phyloP scores from a whole-genome alignment of 2,113 vertebrate genomes.

The Okapia johnstoni region DNA sequence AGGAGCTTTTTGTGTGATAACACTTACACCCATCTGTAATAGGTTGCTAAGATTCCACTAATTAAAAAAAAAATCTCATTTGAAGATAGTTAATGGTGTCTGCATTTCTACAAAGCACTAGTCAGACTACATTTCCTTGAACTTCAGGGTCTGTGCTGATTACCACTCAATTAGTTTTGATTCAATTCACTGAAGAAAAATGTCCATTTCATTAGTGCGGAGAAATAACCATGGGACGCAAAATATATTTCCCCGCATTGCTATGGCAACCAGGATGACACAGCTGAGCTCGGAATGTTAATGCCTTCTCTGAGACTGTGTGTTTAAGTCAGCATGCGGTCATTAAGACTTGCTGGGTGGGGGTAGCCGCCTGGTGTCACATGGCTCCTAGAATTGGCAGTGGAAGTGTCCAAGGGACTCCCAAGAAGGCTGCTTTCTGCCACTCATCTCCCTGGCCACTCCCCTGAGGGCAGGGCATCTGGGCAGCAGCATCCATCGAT shows the following conservation, averaged over 20 bases:
- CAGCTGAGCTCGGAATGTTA: constrained; percentile 57
- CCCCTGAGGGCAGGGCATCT: neutral
- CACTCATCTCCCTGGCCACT: neutral
- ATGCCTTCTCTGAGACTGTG: constrained; percentile 49
- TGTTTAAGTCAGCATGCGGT: neutral
- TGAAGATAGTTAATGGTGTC: constrained; percentile 79
- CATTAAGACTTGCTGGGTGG: constrained; percentile 19
- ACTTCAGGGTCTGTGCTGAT: constrained; percentile 75
- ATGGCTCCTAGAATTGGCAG: neutral
- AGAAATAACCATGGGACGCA: constrained; percentile 74
- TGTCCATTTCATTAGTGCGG: constrained; percentile 75
- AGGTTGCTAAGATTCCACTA: constrained; percentile 79
- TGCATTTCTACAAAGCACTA: constrained; percentile 76
- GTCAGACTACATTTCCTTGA: constrained; percentile 76
- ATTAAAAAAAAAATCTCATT: constrained; percentile 80
- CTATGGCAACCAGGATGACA: constrained; percentile 69
- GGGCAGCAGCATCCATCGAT: neutral
- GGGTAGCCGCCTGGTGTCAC: neutral
- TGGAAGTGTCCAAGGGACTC: neutral
- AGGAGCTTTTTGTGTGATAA: constrained; percentile 67
- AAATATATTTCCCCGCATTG: constrained; percentile 64
- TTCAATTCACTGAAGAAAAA: constrained; percentile 81
- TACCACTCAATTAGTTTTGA: constrained; percentile 81
- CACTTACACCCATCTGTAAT: constrained; percentile 63
- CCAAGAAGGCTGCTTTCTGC: neutral